Evolutionary conservation across 2,113 vertebrate genomes (phyloP).

Genomic region (Bos taurus): ARS-UCD2.0 NC_037332.1:55983001-55983500

Average conservation of each 20-base stretch:
- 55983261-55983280: neutral
- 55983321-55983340: neutral
- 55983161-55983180: neutral
- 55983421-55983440: neutral
- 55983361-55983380: neutral
- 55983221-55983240: neutral
- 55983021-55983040: neutral
- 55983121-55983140: neutral
- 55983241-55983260: neutral
- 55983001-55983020: neutral
- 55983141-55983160: neutral
- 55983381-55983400: neutral
- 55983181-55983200: neutral
- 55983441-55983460: neutral
- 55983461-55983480: neutral
- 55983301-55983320: neutral
- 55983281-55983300: neutral
- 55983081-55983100: neutral
- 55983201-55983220: neutral
- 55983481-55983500: neutral
- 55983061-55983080: neutral
- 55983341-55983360: neutral
- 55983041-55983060: neutral
- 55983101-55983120: neutral
- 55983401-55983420: neutral